Percentiles rank a stretch among this genome's conserved stretches.
Evolutionary conservation across 23 tunicate species (phyloP).

Genomic region (Diplosoma virens): DNA sequence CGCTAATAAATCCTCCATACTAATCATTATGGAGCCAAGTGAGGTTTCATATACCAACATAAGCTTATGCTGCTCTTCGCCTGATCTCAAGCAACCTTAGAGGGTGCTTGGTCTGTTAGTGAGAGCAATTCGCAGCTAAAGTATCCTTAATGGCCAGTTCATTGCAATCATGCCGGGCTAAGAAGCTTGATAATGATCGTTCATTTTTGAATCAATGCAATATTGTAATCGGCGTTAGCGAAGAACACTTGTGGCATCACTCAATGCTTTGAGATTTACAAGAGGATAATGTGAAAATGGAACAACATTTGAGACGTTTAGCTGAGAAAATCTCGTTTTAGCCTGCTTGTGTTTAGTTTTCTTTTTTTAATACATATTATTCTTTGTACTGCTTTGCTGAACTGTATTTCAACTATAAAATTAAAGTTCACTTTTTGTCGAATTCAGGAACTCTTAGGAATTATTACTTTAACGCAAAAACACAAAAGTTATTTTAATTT

Average conservation of each 20-base stretch:
- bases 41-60: constrained; percentile 34
- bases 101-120: constrained; percentile 47
- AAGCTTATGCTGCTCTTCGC: constrained; percentile 33
- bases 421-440: too few species aligned
- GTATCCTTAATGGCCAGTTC: constrained; percentile 25
- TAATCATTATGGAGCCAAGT: neutral
- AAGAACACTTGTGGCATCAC: neutral
- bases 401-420: too few species aligned
- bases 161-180: neutral
- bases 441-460: too few species aligned
- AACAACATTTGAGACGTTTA: too few species aligned
- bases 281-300: too few species aligned
- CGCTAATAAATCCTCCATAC: neutral
- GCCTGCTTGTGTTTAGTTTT: too few species aligned
- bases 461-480: too few species aligned
- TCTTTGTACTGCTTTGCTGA: too few species aligned
- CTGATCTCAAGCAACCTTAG: constrained; percentile 42
- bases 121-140: constrained; percentile 61
- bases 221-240: neutral
- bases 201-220: constrained; percentile 1
- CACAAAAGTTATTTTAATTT: too few species aligned
- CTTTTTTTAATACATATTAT: too few species aligned
- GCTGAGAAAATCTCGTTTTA: too few species aligned
- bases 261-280: too few species aligned
- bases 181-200: constrained; percentile 15